A percentile compares a stretch with the other conserved stretches of the same genome.
These are phyloP conservation scores for Leptobrachium leishanense DNA, from an alignment of 2,113 vertebrate species.

Conservation along the genomic window DNA sequence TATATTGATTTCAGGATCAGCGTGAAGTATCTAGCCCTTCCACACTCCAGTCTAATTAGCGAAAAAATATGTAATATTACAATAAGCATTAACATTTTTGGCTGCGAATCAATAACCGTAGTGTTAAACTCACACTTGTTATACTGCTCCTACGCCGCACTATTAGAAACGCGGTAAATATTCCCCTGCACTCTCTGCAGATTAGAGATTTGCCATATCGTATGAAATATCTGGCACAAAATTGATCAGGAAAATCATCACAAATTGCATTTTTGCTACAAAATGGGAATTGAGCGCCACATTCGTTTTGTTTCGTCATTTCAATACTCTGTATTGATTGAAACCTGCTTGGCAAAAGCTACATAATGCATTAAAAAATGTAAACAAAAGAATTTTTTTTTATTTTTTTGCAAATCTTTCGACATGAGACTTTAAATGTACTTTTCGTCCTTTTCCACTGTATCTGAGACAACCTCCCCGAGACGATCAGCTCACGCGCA, in stretches of 20 bases:
- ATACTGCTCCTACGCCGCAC: neutral
- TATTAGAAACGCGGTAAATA: neutral
- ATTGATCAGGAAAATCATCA: neutral
- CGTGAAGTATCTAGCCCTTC: slow-evolving; percentile 24
- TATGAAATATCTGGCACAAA: slow-evolving; percentile 14
- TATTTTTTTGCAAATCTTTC: no score
- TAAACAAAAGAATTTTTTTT: no score
- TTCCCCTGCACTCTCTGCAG: neutral
- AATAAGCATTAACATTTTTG: slow-evolving; percentile 13
- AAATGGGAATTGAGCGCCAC: neutral
- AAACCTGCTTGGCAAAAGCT: neutral
- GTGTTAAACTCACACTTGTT: slow-evolving; percentile 7
- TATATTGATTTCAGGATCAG: slow-evolving; percentile 39
- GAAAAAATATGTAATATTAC: slow-evolving; percentile 13
- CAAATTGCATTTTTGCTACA: neutral
- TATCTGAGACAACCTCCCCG: no score
- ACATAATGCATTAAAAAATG: neutral
- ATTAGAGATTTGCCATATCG: slow-evolving; percentile 3
- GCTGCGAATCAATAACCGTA: neutral
- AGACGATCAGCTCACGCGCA: no score
- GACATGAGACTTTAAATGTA: no score
- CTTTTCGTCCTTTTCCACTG: no score
- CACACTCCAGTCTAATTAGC: slow-evolving; percentile 31
- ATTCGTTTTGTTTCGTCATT: neutral
- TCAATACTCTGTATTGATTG: neutral